Conservation (phyloP, 2,888 invertebrate genomes). For the Cremastobaeus sp. region DNA sequence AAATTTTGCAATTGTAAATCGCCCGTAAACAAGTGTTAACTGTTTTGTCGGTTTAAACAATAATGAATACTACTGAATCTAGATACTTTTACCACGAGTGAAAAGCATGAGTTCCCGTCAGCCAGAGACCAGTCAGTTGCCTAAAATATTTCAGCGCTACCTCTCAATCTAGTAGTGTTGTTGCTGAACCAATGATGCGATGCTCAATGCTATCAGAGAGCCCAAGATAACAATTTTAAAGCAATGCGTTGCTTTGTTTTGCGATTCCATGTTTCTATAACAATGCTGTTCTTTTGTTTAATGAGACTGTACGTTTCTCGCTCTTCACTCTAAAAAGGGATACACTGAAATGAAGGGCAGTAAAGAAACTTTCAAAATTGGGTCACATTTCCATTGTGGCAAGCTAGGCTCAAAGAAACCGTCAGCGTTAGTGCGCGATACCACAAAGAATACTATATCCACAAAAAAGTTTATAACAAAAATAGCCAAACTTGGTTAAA, state of each 20-base stretch:
- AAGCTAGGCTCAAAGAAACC: conserved; percentile 52
- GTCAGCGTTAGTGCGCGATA: conserved; percentile 35
- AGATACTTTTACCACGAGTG: too few species aligned
- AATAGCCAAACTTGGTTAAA: conserved; percentile 25
- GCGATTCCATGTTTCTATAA: conserved; percentile 41
- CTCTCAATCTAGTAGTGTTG: too few species aligned
- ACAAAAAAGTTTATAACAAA: conserved; percentile 46
- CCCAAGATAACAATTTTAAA: conserved; percentile 46
- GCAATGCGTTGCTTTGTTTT: conserved; percentile 30
- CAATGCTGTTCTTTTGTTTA: conserved; percentile 50
- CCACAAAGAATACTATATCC: conserved; percentile 32
- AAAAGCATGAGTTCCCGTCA: too few species aligned
- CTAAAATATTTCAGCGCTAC: conserved; percentile 22
- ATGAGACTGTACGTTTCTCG: conserved; percentile 52
- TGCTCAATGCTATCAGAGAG: conserved; percentile 23
- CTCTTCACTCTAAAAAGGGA: conserved; percentile 49
- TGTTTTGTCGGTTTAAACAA: too few species aligned
- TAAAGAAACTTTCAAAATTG: conserved; percentile 57
- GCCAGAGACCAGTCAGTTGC: too few species aligned
- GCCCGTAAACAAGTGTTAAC: too few species aligned
- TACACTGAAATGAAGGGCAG: conserved; percentile 56
- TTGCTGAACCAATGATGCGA: too few species aligned
- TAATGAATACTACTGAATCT: too few species aligned
- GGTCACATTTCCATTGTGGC: conserved; percentile 60
- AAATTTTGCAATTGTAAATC: too few species aligned